Evolutionary conservation across 2,888 invertebrate genomes (phyloP).

Genomic region (Tupiocoris notatus): DNA sequence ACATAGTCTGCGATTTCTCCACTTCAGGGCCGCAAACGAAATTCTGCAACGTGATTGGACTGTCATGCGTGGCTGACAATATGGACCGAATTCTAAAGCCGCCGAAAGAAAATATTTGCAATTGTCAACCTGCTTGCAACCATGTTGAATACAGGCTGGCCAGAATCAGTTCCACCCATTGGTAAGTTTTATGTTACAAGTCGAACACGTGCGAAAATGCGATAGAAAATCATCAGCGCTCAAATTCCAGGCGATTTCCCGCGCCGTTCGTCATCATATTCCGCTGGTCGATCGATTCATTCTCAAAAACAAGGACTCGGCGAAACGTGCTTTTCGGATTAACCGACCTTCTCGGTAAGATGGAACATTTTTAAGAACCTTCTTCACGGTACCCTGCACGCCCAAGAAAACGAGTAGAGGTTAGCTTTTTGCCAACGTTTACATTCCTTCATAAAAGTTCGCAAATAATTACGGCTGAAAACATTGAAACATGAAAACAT

Average conservation of each 20-base stretch:
- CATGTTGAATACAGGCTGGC: background rate
- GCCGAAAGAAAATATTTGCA: background rate
- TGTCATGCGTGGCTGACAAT: background rate
- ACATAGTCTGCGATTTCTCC: no score
- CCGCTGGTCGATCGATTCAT: constrained; percentile 4
- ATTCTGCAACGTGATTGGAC: constrained; percentile 8
- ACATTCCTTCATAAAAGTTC: no score
- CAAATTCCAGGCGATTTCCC: constrained; percentile 1
- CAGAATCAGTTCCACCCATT: background rate
- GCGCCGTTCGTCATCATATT: background rate
- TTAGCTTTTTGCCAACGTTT: no score
- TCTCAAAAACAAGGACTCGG: background rate
- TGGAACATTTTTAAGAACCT: no score
- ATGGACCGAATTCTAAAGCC: background rate
- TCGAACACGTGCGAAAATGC: no score
- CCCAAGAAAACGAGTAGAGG: no score
- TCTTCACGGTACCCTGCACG: no score
- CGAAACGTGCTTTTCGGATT: background rate
- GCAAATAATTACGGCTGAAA: no score
- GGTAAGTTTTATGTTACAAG: no score
- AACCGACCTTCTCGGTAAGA: constrained; percentile 15
- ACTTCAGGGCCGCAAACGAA: no score
- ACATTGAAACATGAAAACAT: no score
- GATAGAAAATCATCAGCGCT: no score
- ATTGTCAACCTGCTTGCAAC: background rate